Base-by-base conservation (phyloP, 64 coral and sea anemone genomes). In the Montipora sp. region DNA sequence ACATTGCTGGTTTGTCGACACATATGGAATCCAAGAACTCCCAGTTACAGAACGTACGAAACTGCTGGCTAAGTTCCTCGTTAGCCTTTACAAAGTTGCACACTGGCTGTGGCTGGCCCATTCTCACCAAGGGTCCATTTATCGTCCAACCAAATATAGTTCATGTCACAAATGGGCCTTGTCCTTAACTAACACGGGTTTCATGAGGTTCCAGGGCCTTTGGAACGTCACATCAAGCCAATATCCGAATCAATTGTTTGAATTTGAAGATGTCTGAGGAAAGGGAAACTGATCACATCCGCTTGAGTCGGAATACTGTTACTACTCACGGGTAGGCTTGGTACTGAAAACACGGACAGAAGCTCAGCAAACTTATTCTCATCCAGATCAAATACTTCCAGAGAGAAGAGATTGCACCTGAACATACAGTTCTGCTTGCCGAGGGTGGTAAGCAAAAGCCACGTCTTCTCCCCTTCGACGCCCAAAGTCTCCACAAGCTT, bases 121-220 rank as follows among this genome's bases (percentile, higher is more conserved):
- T 48, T 63, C 45, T 14, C 74, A 57, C 73, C 12, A 77, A 47
- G 23, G 87, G 87, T 78, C 87, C 87, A 60, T 78, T 89, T 13
- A 89, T 7, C 4, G 73, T 59, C 87, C 87, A 89, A 59, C 87
- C 87, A 36, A 89, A 76, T 20, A 89, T 16, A 77, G 87, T 77
- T 53, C 77, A 8, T 51, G 22, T 74, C 8, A 78, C 89, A 81
- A 65, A 91, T 48, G 89, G 89, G 59, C 70, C 77, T 53, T 73
- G 57, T 3, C 69, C 66, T 82, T 49, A 7, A 47, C 78, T 49
- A 3, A 11, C 22, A 21, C 65, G 45, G n/a, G 71, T 91, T 69
- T 91, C 78, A 36, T 73, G 2, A 5, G 89, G 89, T 81, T 81
- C 76, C 9, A 91, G 89, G 15, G 69, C 89, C 71, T 70, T 69